Percentiles rank a stretch among this genome's conserved stretches.
These are phyloP conservation scores for Antechinus stuartii DNA, from an alignment of 2,113 vertebrate species.

Conservation along the genomic window DNA sequence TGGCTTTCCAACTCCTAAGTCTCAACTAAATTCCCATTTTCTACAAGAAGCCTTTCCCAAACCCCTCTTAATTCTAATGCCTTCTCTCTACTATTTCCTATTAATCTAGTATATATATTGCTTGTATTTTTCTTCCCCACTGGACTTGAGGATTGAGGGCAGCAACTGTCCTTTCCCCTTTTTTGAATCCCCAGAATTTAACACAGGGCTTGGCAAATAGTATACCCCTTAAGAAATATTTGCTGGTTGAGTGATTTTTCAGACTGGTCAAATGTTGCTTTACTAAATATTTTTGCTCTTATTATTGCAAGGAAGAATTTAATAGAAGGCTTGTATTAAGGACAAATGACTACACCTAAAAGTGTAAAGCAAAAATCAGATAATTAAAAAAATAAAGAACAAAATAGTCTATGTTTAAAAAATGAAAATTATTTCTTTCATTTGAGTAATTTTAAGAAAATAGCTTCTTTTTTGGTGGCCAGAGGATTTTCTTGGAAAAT, in stretches of 20 bases:
- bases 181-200: not conserved
- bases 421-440: not conserved
- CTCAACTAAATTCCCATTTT: not conserved
- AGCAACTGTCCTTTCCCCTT: not conserved
- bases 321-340: not conserved
- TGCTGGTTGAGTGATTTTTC: not conserved
- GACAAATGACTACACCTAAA: not conserved
- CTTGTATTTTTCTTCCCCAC: not conserved
- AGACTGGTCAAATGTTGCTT: not conserved
- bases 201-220: not conserved
- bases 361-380: not conserved
- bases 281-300: not conserved
- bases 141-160: not conserved
- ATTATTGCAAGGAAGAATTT: not conserved
- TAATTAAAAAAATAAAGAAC: not conserved
- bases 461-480: not conserved
- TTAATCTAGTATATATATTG: not conserved
- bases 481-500: constrained; percentile 7
- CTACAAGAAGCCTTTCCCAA: not conserved
- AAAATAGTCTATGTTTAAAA: not conserved
- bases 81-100: not conserved
- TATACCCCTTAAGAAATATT: not conserved
- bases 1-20: not conserved
- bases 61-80: not conserved
- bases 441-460: not conserved